These are phyloP conservation scores for Pseudoips prasinana DNA, from an alignment of 2,888 invertebrate species.

Conservation along the genomic window DNA sequence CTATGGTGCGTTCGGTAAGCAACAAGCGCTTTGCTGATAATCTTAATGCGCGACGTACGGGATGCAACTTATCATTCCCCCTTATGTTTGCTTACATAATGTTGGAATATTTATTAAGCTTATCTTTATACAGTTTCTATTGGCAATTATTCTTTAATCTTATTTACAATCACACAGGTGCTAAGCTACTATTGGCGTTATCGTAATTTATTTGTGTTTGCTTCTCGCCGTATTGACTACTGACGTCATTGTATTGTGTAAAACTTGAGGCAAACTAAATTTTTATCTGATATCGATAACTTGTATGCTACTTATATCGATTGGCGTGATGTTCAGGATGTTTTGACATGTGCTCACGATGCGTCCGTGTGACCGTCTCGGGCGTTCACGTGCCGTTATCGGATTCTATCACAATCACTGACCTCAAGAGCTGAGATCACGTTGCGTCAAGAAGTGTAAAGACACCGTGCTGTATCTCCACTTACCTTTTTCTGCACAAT, in stretches of 20 bases:
- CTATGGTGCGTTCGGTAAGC: slow-evolving; percentile 61
- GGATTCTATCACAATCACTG: slow-evolving; percentile 42
- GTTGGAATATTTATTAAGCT: neutral
- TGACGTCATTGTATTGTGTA: slow-evolving; percentile 32
- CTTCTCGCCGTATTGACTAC: slow-evolving; percentile 15
- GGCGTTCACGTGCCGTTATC: slow-evolving; percentile 47
- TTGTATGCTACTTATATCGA: slow-evolving; percentile 24
- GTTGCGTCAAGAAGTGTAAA: slow-evolving; percentile 38
- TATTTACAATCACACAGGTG: slow-evolving; percentile 26
- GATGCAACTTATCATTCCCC: too few species aligned
- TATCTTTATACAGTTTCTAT: slow-evolving; percentile 12
- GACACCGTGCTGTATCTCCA: slow-evolving; percentile 28
- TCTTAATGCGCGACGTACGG: neutral
- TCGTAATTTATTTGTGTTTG: slow-evolving; percentile 25
- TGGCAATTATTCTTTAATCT: slow-evolving; percentile 20
- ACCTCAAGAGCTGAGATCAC: slow-evolving; percentile 48
- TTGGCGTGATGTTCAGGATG: slow-evolving; percentile 36
- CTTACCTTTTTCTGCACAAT: slow-evolving; percentile 25
- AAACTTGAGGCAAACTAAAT: slow-evolving; percentile 21
- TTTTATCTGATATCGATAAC: slow-evolving; percentile 31
- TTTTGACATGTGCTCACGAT: slow-evolving; percentile 46
- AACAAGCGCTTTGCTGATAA: slow-evolving; percentile 29
- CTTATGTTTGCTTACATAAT: neutral
- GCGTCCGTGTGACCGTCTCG: slow-evolving; percentile 38
- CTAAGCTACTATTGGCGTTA: slow-evolving; percentile 23